Evolutionary conservation across 2,888 invertebrate genomes (phyloP).

Genomic region (Tipula vernalis): DNA sequence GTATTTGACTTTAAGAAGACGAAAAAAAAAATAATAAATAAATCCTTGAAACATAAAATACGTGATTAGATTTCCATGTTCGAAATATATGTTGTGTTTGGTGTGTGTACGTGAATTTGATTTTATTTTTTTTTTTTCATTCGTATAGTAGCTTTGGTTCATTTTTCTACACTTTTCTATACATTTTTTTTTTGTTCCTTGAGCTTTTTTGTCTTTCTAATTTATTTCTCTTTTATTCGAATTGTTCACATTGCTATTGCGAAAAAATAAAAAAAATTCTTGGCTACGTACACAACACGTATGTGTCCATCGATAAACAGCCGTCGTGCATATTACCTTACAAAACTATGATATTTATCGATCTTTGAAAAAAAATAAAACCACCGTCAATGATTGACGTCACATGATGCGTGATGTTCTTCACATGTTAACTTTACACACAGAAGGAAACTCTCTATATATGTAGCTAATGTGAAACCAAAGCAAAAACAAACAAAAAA

Average conservation of each 20-base stretch:
- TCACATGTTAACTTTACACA: neutral
- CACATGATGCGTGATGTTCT: neutral
- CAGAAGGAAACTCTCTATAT: neutral
- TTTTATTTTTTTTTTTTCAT: neutral
- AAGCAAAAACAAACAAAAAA: neutral
- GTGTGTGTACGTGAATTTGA: neutral
- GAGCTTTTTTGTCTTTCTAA: neutral
- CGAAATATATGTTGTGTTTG: neutral
- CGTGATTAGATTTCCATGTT: neutral
- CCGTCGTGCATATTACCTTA: neutral
- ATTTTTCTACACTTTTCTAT: neutral
- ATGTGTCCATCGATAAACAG: neutral
- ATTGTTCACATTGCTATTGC: neutral
- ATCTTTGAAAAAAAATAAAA: neutral
- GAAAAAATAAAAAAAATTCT: neutral
- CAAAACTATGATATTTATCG: neutral
- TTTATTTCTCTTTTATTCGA: neutral
- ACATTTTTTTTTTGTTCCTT: neutral
- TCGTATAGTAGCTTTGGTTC: neutral
- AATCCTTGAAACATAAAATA: neutral
- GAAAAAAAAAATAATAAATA: neutral
- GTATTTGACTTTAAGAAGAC: neutral
- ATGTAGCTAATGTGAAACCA: neutral
- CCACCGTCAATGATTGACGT: neutral
- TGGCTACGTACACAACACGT: too few species aligned